Conservation (phyloP, 2,888 invertebrate species). For the Diadromus collaris region DNA sequence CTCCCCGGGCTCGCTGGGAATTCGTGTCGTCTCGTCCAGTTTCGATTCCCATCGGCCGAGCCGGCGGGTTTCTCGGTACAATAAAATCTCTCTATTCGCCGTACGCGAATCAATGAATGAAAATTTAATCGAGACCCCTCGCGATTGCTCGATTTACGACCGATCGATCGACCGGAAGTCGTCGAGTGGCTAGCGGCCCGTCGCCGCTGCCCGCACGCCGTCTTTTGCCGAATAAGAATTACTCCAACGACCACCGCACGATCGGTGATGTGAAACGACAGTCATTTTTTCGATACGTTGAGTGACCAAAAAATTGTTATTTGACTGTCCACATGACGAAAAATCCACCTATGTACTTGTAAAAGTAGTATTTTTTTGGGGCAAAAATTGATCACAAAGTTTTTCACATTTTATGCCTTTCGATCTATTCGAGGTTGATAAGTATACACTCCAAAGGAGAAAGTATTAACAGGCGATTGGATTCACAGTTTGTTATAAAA, state of each 20-base stretch:
- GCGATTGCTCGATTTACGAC: constrained; percentile 1
- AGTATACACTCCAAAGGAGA: too few relatives aligned
- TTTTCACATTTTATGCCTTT: too few relatives aligned
- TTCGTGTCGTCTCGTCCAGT: not conserved
- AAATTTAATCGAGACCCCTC: constrained; percentile 1
- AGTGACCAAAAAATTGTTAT: too few relatives aligned
- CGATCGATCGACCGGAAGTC: constrained; percentile 38
- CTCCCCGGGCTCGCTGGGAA: not conserved
- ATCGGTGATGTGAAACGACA: too few relatives aligned
- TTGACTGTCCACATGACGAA: too few relatives aligned
- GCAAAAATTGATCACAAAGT: too few relatives aligned
- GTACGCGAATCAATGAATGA: not conserved
- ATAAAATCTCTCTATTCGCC: not conserved
- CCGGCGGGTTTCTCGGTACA: not conserved
- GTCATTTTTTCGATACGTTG: too few relatives aligned
- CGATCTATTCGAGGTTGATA: too few relatives aligned
- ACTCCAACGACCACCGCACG: not conserved
- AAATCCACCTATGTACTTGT: too few relatives aligned
- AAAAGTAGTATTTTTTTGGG: too few relatives aligned
- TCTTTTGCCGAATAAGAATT: constrained; percentile 34
- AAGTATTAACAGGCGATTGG: too few relatives aligned
- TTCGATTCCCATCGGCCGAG: not conserved
- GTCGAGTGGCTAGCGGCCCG: constrained; percentile 5
- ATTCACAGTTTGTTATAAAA: too few relatives aligned
- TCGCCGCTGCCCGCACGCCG: not conserved